A percentile compares a stretch with the other conserved stretches of the same genome.
Evolutionary conservation across 1,140 invertebrate genomes (phyloP).

Genomic region (Amphibalanus amphitrite): DNA sequence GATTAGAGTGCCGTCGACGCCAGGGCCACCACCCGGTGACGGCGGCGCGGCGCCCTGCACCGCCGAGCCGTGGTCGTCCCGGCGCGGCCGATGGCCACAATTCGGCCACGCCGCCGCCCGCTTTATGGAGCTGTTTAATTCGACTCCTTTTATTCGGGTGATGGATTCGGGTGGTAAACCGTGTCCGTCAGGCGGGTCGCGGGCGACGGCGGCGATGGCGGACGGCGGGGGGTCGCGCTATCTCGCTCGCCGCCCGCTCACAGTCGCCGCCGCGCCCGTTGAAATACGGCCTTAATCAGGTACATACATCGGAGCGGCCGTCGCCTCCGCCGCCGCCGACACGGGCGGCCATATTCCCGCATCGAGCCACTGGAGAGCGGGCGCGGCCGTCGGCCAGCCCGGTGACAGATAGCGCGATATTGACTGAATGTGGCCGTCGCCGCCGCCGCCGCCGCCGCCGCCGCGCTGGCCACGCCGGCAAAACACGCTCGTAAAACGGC

Average conservation of each 20-base stretch:
- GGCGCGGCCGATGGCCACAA: background rate
- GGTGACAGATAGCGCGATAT: background rate
- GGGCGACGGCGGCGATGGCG: too few species aligned
- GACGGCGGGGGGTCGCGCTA: background rate
- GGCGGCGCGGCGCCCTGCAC: too few species aligned
- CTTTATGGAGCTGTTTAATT: constrained; percentile 2
- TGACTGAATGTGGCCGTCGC: background rate
- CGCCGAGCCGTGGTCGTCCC: too few species aligned
- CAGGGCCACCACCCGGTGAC: too few species aligned
- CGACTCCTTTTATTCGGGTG: background rate
- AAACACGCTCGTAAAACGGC: background rate
- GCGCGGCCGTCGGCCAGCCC: too few species aligned
- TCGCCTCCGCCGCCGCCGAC: too few species aligned
- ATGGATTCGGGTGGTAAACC: background rate
- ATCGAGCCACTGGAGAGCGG: too few species aligned
- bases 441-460: too few species aligned
- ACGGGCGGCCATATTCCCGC: too few species aligned
- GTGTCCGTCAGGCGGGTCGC: too few species aligned
- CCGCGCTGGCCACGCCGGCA: background rate
- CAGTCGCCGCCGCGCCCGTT: background rate
- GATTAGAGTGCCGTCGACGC: background rate
- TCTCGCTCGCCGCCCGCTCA: background rate
- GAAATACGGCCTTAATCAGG: background rate
- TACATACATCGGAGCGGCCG: background rate
- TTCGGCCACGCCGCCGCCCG: background rate